Conservation (phyloP, 1,140 invertebrate genomes). For the Drosophila ambigua region DNA sequence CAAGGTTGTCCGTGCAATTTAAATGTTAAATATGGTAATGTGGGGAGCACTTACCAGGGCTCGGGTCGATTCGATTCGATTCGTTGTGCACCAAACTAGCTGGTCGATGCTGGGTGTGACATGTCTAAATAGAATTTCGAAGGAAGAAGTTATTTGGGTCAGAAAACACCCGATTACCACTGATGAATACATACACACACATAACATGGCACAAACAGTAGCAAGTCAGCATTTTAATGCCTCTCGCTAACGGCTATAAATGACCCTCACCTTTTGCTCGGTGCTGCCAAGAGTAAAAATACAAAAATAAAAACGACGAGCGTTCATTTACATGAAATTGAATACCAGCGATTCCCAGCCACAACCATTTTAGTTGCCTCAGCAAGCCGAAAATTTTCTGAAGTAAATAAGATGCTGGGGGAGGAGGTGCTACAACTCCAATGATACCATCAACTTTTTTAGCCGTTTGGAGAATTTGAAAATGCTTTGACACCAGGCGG, state of each 20-base stretch:
- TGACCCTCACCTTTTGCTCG: constrained; percentile 53
- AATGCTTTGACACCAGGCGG: constrained; percentile 1
- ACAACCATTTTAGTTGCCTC: constrained; percentile 9
- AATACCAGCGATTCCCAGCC: constrained; percentile 30
- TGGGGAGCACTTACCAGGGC: constrained; percentile 20
- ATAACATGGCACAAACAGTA: constrained; percentile 1
- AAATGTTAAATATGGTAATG: constrained; percentile 48
- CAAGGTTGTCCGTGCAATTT: constrained; percentile 42
- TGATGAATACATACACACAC: too few relatives aligned
- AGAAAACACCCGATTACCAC: constrained; percentile 12
- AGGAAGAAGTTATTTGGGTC: constrained; percentile 19
- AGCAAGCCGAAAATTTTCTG: constrained; percentile 8
- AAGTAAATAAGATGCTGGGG: not conserved
- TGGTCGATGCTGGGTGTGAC: constrained; percentile 27
- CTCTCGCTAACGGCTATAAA: constrained; percentile 18
- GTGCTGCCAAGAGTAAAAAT: constrained; percentile 11
- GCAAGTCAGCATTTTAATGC: constrained; percentile 18
- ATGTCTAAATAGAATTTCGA: constrained; percentile 20
- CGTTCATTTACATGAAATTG: constrained; percentile 43
- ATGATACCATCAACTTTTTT: constrained; percentile 2
- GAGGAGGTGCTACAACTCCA: constrained; percentile 1
- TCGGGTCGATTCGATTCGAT: not conserved
- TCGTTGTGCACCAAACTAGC: not conserved
- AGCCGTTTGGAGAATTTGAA: not conserved
- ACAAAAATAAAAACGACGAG: constrained; percentile 28